These are phyloP conservation scores for Diadumene lineata DNA, from an alignment of 92 coral and sea anemone genomes.

Conservation along the genomic window DNA sequence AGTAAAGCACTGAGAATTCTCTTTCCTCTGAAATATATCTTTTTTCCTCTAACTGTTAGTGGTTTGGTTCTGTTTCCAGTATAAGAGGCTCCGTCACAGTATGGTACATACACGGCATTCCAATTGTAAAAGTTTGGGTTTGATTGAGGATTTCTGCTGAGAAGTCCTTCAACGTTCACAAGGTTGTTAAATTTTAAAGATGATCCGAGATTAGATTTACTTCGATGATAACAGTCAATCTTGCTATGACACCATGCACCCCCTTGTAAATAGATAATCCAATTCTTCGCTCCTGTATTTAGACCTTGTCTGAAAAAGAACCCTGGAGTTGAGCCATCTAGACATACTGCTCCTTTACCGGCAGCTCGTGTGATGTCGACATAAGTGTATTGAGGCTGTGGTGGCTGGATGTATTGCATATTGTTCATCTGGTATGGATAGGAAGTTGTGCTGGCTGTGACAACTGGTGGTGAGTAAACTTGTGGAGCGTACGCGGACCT, in stretches of 20 bases:
- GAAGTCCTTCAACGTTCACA: conserved; percentile 63
- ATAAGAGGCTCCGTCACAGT: conserved; percentile 96
- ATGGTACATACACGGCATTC: conserved; percentile 86
- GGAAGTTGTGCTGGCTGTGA: not conserved
- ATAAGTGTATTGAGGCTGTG: conserved; percentile 35
- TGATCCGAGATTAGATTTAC: conserved; percentile 69
- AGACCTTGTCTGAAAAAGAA: conserved; percentile 71
- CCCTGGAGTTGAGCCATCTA: conserved; percentile 89
- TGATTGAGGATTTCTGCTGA: conserved; percentile 45
- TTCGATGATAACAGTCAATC: conserved; percentile 68
- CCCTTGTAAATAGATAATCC: conserved; percentile 88
- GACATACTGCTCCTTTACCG: conserved; percentile 77
- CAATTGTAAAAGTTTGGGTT: conserved; percentile 88
- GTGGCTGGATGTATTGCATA: not conserved
- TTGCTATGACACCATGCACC: conserved; percentile 95
- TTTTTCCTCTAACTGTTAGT: conserved; percentile 51
- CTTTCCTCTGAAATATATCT: conserved; percentile 83
- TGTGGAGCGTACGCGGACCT: not conserved
- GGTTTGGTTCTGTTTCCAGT: conserved; percentile 89
- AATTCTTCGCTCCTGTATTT: conserved; percentile 49
- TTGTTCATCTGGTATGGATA: not conserved
- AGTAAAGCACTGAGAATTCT: conserved; percentile 70
- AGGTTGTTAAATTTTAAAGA: conserved; percentile 42
- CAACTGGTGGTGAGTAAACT: not conserved
- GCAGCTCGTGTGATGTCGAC: conserved; percentile 49